Evolutionary conservation across 1,140 invertebrate genomes (phyloP), one percentile per base, ranked within the genome.

Genomic region (Cyphomyrmex costatus): DNA sequence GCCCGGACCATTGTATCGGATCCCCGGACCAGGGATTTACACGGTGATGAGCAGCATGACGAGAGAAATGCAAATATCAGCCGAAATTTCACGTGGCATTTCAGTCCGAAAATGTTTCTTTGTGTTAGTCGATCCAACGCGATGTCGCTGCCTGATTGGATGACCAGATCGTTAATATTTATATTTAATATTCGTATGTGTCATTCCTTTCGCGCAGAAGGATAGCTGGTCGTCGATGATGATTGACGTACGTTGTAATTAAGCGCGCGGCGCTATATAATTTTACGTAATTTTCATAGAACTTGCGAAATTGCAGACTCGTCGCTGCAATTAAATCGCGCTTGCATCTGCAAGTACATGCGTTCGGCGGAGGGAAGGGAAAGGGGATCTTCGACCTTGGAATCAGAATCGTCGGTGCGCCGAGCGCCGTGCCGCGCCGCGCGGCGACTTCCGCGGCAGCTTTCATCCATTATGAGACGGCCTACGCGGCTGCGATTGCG

Each of bases 41-140:
- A 33, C 63, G 56, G 24, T 46, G 53, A 58, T 70, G 70, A 60
- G 53, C 56, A 63, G 70, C 87, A 91, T 91, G 91, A 92, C 88
- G 87, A 70, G 83, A 66, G 88, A 92, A 93, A 90, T 86, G 88
- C 68, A 88, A 89, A 92, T 92, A 77, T 61, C 68, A 68, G 46
- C 36, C 61, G 66, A 77, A 85, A 89, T 88, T 88, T 89, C 79
- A 89, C 88, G 86, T 53, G 79, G 79, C 79, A 74, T 80, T 80
- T 65, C 78, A 56, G 49, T 27, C 30, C 21, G 79, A 60, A 73
- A 82, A 30, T 36, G 66, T 73, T 73, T 61, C 68, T 74, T 74
- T 83, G 79, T 74, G 14, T 16, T 30, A 42, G 33, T 68, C 65
- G 33, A 58, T 70, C 16, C 21, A 65, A 58, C 66, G 33, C 66